A percentile compares a stretch with the other conserved stretches of the same genome.
These are phyloP conservation scores for Masticophis lateralis DNA, from an alignment of 2,797 vertebrate species.

Conservation along the genomic window DNA sequence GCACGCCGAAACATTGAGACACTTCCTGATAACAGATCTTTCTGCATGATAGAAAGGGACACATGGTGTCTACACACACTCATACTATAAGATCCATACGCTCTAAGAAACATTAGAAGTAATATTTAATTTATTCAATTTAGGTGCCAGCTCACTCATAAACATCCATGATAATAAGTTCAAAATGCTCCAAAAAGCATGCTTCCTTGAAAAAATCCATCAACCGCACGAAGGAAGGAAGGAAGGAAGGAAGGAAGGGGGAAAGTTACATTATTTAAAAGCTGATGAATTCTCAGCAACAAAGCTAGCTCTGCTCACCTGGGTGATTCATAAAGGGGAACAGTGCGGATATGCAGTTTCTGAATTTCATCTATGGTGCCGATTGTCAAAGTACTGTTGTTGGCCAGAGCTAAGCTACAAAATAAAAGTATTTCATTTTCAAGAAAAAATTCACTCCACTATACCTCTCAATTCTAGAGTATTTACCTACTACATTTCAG, in stretches of 20 bases:
- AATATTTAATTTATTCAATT: not conserved
- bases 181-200: not conserved
- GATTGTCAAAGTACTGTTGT: conserved; percentile 98
- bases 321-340: conserved; percentile 94
- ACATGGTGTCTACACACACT: not conserved
- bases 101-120: not conserved
- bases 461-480: not conserved
- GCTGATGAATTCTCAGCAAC: not conserved
- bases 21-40: conserved; percentile 99
- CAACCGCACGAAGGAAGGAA: not conserved
- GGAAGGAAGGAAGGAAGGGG: too few relatives aligned
- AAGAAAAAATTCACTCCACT: not conserved
- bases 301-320: conserved; percentile 74
- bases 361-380: conserved; percentile 98
- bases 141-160: not conserved
- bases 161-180: not conserved
- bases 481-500: not conserved
- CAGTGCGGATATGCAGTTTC: conserved; percentile 96
- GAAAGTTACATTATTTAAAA: not conserved
- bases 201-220: not conserved
- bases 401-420: conserved; percentile 89
- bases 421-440: not conserved
- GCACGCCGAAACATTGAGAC: conserved; percentile 95
- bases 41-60: conserved; percentile 64
- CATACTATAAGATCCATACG: not conserved